Percentiles rank a stretch among this genome's conserved stretches.
phyloP scores from a whole-genome alignment of 2,113 vertebrate genomes.

The Chloropsis cyanopogon region DNA sequence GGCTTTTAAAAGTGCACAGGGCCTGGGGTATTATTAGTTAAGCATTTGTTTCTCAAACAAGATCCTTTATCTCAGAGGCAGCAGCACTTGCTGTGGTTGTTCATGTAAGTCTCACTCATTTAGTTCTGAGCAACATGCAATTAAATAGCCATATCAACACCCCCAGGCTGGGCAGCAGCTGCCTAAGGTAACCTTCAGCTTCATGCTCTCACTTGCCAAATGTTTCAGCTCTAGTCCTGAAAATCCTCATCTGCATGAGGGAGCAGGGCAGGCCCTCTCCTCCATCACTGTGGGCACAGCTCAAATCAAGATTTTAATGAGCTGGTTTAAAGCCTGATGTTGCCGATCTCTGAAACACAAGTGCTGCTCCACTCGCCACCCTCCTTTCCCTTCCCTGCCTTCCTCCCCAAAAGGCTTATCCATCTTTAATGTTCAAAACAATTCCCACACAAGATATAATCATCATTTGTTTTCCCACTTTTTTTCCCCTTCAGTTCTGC shows the following conservation, averaged over 20 bases:
- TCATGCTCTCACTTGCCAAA: not conserved
- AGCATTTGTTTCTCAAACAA: not conserved
- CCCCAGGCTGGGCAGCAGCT: not conserved
- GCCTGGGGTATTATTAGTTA: not conserved
- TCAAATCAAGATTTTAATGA: not conserved
- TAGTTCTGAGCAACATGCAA: not conserved
- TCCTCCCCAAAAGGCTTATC: not conserved
- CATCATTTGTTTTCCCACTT: not conserved
- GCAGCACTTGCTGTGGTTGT: not conserved
- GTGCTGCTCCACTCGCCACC: rapidly evolving
- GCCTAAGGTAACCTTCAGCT: not conserved
- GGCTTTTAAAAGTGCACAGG: not conserved
- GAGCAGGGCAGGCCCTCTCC: not conserved
- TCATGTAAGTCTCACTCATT: not conserved
- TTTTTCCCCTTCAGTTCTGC: rapidly evolving
- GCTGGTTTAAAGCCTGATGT: not conserved
- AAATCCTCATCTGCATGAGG: not conserved
- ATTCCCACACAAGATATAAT: not conserved
- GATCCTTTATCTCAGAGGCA: not conserved
- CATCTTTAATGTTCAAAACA: not conserved
- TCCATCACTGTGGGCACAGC: not conserved
- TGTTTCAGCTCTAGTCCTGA: not conserved
- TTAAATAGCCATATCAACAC: conserved; percentile 11
- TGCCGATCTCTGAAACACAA: not conserved
- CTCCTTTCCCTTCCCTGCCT: not conserved